Percentiles rank a stretch among this genome's conserved stretches.
These are phyloP conservation scores for Eudemis profundana DNA, from an alignment of 2,888 invertebrate species.

Conservation along the genomic window DNA sequence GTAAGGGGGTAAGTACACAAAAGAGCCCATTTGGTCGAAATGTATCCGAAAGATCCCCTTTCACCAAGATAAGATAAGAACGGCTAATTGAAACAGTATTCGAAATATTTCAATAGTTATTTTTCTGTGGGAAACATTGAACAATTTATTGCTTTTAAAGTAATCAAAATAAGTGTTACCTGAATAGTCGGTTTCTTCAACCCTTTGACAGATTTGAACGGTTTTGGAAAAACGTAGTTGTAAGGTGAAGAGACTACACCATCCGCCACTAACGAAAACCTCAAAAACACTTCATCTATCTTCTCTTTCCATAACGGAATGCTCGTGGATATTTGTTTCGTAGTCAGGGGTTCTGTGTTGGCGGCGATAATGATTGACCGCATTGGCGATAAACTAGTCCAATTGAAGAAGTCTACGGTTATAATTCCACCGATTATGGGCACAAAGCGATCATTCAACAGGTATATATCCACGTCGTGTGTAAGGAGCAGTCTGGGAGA, in stretches of 20 bases:
- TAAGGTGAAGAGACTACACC: slow-evolving; percentile 81
- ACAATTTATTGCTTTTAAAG: too few relatives aligned
- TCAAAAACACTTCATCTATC: slow-evolving; percentile 67
- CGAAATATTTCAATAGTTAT: too few relatives aligned
- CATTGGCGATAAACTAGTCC: slow-evolving; percentile 78
- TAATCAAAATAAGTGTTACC: too few relatives aligned
- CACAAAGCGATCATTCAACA: slow-evolving; percentile 87
- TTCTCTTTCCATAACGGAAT: slow-evolving; percentile 60
- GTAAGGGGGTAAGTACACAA: too few relatives aligned
- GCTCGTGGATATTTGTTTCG: slow-evolving; percentile 62
- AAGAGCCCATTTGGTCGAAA: too few relatives aligned
- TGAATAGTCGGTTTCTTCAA: slow-evolving; percentile 82
- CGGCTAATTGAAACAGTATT: too few relatives aligned
- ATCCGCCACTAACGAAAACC: slow-evolving; percentile 81
- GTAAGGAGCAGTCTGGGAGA: slow-evolving; percentile 83
- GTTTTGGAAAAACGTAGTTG: slow-evolving; percentile 88
- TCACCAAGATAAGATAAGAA: too few relatives aligned
- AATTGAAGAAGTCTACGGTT: slow-evolving; percentile 85
- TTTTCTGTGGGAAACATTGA: too few relatives aligned
- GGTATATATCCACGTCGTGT: slow-evolving; percentile 85
- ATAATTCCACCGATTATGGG: slow-evolving; percentile 76
- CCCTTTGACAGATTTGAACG: slow-evolving; percentile 82
- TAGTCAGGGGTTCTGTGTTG: slow-evolving; percentile 58
- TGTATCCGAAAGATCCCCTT: too few relatives aligned
- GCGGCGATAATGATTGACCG: slow-evolving; percentile 60